Percentiles rank a stretch among this genome's conserved stretches.
phyloP scores from a whole-genome alignment of 2,797 vertebrate genomes.

The Gymnoscopelus braueri region DNA sequence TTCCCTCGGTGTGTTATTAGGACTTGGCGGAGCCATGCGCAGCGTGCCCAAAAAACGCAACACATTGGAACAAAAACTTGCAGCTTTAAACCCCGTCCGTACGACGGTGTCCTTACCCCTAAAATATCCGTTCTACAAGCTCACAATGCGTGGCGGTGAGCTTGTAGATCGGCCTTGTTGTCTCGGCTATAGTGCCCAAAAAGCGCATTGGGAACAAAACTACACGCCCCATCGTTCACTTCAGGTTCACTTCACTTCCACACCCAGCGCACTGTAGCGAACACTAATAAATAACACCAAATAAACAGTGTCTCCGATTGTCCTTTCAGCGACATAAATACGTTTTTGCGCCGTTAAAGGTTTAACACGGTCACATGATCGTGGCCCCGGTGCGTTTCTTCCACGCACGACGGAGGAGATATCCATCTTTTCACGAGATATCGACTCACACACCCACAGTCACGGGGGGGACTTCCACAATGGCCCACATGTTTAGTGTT shows the following conservation, averaged over 20 bases:
- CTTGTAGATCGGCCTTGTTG: conserved; percentile 46
- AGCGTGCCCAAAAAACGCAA: no score
- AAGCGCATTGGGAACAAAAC: conserved; percentile 66
- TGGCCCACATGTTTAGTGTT: conserved; percentile 62
- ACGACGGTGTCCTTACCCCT: no score
- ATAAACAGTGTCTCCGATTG: conserved; percentile 18
- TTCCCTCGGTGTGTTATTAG: no score
- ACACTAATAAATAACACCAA: not conserved
- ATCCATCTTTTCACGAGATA: conserved; percentile 25
- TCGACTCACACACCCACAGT: conserved; percentile 25
- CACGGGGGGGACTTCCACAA: conserved; percentile 38
- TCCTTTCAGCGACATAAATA: conserved; percentile 19
- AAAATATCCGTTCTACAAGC: conserved; percentile 11
- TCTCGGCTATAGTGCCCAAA: conserved; percentile 48
- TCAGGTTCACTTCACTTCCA: conserved; percentile 52
- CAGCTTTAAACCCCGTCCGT: no score
- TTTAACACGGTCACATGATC: conserved; percentile 47
- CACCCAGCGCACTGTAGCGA: conserved; percentile 50
- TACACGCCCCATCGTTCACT: conserved; percentile 32
- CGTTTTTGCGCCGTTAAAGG: conserved; percentile 42
- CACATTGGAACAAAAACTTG: no score
- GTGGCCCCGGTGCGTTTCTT: conserved; percentile 29
- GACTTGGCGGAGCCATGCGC: no score
- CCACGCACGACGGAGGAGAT: conserved; percentile 20
- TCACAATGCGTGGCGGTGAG: conserved; percentile 13